Conservation (phyloP, 2,113 vertebrate genomes). For the Apteryx owenii region DNA sequence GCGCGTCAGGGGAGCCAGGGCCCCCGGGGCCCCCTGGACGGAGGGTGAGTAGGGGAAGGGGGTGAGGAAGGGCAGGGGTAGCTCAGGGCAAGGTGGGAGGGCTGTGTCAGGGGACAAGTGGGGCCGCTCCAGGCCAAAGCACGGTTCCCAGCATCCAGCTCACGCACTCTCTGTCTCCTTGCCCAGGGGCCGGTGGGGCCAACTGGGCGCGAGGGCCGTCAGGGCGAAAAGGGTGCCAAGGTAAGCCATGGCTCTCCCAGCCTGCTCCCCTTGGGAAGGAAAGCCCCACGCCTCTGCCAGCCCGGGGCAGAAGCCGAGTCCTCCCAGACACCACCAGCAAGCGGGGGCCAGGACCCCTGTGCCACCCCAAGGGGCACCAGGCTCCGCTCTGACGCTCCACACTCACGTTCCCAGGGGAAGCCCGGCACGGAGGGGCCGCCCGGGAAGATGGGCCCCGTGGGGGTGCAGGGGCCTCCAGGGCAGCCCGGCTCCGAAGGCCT, state of each 20-base stretch:
- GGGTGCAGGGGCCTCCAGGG: conserved; percentile 87
- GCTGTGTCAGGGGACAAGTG: not conserved
- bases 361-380: not conserved
- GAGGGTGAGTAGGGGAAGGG: conserved; percentile 78
- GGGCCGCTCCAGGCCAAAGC: not conserved
- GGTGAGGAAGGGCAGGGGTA: not conserved
- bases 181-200: conserved; percentile 83
- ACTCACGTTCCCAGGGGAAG: conserved; percentile 76
- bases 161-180: not conserved
- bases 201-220: conserved; percentile 85
- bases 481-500: conserved; percentile 86
- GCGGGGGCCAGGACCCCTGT: not conserved
- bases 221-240: conserved; percentile 89
- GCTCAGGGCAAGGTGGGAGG: accelerated
- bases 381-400: not conserved
- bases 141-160: not conserved
- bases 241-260: conserved; percentile 58
- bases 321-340: too few species aligned
- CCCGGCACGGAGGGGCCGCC: conserved; percentile 78
- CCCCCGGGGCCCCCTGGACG: conserved; percentile 87
- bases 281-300: not conserved
- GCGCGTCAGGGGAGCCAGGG: conserved; percentile 90
- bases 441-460: conserved; percentile 86
- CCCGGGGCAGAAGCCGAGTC: not conserved
- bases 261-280: too few species aligned